Base-by-base conservation (phyloP, 2,888 invertebrate genomes). In the Pachliopta kotzebuea region DNA sequence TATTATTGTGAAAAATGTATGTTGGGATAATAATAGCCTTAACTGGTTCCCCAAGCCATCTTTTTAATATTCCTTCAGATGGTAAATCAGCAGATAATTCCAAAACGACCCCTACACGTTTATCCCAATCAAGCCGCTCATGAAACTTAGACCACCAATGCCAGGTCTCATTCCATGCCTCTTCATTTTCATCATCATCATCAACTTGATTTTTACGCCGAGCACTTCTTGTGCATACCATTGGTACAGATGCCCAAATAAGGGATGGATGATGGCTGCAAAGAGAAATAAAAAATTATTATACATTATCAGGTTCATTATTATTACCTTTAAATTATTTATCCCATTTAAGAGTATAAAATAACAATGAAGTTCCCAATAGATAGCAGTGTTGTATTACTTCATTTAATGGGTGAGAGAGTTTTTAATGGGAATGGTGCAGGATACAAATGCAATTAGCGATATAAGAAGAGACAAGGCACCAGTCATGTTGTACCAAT, bases 31-130 rank as follows among this genome's bases (percentile, higher is more conserved):
- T 92, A 50, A 98, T 88, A 67, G 96, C 96, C 81, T 95, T 96
- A 1, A 99, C 93, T 9, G 98, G 98, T 86, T 99, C 99, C 1
- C 98, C 98, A 31, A 97, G 87, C 99, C 99, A 99, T 67, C 99
- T 94, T 26, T 95, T 93, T 14, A 97, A 78, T 60, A 94, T 93
- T 29, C 93, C 93, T 57, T 93, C 88, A 17, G 94, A 93, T 1
- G 98, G 97, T 29, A 98, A 90, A 79, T 98, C 96, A 55, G 96
- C 94, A 55, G 96, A 94, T 37, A 98, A 76, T 81, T 98, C 96
- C 52, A 99, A 86, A 0, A 96, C 96, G 49, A 98, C 89, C 49
- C 95, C 94, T 62, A 97, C 83, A 72, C 94, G 85, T 56, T 90
- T 81, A 72, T 92, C 92, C 80, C 92, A 94, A 45, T 93, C 90